phyloP scores from a whole-genome alignment of 2,797 vertebrate genomes.

The Pangasius sanitwongsei region DNA sequence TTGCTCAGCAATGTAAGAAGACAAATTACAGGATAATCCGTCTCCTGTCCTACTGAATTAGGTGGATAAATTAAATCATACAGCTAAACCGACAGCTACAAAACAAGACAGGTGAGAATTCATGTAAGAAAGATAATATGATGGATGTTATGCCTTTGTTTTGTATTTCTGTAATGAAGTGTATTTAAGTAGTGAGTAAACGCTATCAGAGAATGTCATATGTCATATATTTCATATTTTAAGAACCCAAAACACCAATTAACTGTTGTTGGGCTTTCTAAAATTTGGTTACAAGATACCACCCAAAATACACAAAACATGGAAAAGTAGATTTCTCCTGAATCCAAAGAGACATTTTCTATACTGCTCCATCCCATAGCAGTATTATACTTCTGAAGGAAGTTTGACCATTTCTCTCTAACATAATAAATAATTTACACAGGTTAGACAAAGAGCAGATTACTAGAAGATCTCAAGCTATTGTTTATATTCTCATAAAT shows the following conservation, averaged over 20 bases:
- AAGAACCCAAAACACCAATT: neutral
- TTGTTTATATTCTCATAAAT: neutral
- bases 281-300: neutral
- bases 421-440: neutral
- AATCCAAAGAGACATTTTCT: neutral
- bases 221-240: neutral
- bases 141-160: neutral
- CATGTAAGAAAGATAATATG: neutral
- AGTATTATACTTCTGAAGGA: neutral
- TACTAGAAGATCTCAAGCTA: neutral
- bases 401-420: neutral
- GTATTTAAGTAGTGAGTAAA: neutral
- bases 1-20: neutral
- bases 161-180: neutral
- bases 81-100: neutral
- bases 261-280: neutral
- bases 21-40: neutral
- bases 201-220: neutral
- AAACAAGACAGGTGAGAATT: neutral
- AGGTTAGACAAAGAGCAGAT: neutral
- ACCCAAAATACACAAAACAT: neutral
- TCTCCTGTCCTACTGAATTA: neutral
- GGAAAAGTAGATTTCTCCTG: neutral
- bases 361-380: neutral
- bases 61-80: neutral